phyloP scores from a whole-genome alignment of 2,113 vertebrate species.

The Talpa occidentalis region DNA sequence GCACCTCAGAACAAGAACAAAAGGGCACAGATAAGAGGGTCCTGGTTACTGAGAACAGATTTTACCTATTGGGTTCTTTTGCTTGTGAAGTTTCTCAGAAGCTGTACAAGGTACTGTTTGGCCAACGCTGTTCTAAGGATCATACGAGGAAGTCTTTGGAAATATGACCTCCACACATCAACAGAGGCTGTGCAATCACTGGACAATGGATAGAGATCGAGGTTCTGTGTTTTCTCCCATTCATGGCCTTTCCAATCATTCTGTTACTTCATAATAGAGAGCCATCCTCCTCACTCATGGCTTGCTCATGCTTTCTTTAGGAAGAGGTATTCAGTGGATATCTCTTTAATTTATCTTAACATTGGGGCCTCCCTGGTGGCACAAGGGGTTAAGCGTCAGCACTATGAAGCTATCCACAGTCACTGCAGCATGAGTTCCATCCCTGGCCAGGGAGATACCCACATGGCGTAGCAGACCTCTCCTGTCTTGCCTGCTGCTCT shows the following conservation, averaged over 20 bases:
- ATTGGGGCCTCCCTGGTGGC: no score
- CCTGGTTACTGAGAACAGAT: neutral
- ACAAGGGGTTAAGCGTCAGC: no score
- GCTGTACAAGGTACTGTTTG: neutral
- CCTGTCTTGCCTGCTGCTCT: no score
- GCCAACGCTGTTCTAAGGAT: no score
- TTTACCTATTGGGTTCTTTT: neutral
- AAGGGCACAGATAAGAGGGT: neutral
- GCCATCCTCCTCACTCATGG: neutral
- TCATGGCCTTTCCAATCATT: neutral
- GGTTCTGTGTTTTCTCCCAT: accelerated
- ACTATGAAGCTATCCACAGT: no score
- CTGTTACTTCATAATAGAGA: neutral
- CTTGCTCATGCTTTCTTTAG: neutral
- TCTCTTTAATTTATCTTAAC: neutral
- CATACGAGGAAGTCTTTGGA: neutral
- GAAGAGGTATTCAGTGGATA: neutral
- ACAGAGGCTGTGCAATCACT: neutral
- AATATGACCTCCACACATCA: neutral
- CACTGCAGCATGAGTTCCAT: no score
- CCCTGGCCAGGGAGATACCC: no score
- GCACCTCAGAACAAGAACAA: neutral
- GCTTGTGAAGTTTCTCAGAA: neutral
- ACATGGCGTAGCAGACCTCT: no score
- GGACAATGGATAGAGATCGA: neutral